These are phyloP conservation scores for Hippasteria phrygiana DNA, from an alignment of 53 echinoderm and acorn worm genomes.

Conservation along the genomic window DNA sequence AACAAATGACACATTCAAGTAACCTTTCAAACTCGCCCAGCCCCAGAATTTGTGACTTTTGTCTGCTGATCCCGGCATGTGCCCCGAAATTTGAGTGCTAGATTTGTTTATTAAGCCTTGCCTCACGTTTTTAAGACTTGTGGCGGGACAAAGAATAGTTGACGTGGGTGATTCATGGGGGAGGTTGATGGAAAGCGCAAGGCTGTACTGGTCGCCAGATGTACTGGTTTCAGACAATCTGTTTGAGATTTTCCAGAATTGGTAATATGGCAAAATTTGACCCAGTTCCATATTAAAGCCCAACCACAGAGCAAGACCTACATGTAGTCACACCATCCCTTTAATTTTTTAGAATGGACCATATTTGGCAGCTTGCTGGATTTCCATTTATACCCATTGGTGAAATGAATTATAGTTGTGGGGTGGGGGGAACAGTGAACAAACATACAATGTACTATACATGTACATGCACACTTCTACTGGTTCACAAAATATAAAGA, in stretches of 20 bases:
- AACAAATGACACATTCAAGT: too few relatives aligned
- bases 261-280: too few relatives aligned
- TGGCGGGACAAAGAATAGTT: too few relatives aligned
- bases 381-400: too few relatives aligned
- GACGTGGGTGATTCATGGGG: constrained; percentile 4
- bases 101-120: neutral
- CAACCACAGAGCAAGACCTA: too few relatives aligned
- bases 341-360: too few relatives aligned
- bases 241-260: too few relatives aligned
- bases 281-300: too few relatives aligned
- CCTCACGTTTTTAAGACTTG: neutral
- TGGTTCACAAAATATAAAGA: neutral
- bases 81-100: neutral
- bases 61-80: neutral
- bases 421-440: neutral
- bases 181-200: constrained; percentile 4
- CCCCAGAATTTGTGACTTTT: neutral
- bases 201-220: neutral
- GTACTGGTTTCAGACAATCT: neutral
- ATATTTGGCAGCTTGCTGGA: too few relatives aligned
- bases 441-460: neutral
- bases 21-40: neutral
- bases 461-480: neutral
- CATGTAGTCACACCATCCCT: too few relatives aligned
- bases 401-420: too few relatives aligned